A percentile compares a stretch with the other conserved stretches of the same genome.
Conservation (phyloP, 2,888 invertebrate genomes). For the Pardosa pseudoannulata region DNA sequence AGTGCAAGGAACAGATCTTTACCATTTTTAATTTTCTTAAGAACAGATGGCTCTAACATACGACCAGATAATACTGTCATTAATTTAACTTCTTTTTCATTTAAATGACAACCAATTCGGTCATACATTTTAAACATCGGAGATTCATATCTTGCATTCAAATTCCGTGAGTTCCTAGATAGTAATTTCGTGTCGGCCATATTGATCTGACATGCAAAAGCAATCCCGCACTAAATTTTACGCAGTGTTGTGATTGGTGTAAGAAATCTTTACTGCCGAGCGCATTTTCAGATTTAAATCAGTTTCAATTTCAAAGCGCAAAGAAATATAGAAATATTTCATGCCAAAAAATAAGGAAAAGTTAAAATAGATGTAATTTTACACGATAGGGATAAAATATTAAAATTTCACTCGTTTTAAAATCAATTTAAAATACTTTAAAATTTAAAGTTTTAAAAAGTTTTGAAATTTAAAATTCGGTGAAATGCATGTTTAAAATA, state of each 20-base stretch:
- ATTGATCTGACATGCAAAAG: constrained; percentile 38
- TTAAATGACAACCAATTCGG: constrained; percentile 56
- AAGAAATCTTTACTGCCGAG: constrained; percentile 46
- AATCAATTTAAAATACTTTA: constrained; percentile 60
- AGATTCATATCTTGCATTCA: constrained; percentile 49
- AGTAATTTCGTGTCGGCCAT: constrained; percentile 52
- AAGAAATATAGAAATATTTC: background rate
- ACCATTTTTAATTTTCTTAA: constrained; percentile 57
- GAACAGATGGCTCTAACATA: constrained; percentile 25
- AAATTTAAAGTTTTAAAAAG: constrained; percentile 68
- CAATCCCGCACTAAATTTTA: constrained; percentile 54
- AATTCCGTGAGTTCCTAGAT: constrained; percentile 1
- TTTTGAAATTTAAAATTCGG: constrained; percentile 40
- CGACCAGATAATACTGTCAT: constrained; percentile 44
- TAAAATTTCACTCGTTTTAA: constrained; percentile 32
- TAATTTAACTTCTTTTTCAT: constrained; percentile 51
- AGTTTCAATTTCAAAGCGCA: constrained; percentile 28
- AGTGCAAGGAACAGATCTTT: constrained; percentile 61
- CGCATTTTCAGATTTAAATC: constrained; percentile 44
- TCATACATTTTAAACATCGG: constrained; percentile 45
- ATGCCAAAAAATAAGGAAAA: too few relatives aligned
- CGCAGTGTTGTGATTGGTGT: constrained; percentile 49
- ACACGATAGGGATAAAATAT: background rate
- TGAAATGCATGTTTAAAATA: background rate
- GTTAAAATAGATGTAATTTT: background rate